phyloP scores from a whole-genome alignment of 1,140 invertebrate genomes.

The Nasonia vitripennis region DNA sequence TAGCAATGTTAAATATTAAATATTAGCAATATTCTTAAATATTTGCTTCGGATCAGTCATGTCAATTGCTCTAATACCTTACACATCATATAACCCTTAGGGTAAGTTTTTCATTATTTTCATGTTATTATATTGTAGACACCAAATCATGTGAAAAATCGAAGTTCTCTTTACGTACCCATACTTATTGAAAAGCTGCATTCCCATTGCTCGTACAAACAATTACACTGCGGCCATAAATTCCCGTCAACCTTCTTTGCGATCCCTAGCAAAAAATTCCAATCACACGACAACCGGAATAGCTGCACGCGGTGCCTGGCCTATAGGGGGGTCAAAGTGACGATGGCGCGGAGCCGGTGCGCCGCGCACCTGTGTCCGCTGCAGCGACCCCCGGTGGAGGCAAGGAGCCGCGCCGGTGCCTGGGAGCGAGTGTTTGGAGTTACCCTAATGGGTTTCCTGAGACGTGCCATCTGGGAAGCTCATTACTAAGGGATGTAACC shows the following conservation, averaged over 20 bases:
- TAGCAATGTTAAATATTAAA: too few species aligned
- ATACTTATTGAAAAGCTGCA: too few species aligned
- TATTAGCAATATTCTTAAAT: neutral
- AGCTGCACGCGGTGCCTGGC: neutral
- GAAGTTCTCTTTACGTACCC: too few species aligned
- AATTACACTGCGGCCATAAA: too few species aligned
- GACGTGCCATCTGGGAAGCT: slow-evolving; percentile 72
- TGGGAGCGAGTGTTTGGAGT: slow-evolving; percentile 64
- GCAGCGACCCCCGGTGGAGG: neutral
- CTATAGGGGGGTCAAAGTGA: neutral
- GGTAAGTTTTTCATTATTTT: too few species aligned
- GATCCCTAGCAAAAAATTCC: neutral
- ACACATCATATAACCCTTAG: too few species aligned
- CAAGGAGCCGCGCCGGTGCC: neutral
- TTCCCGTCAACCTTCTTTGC: too few species aligned
- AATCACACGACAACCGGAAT: neutral
- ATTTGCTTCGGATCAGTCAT: too few species aligned
- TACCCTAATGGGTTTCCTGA: slow-evolving; percentile 72
- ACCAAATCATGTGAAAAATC: too few species aligned
- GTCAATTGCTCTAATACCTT: too few species aligned
- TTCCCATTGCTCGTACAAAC: too few species aligned
- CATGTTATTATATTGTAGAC: too few species aligned
- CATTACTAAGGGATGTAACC: slow-evolving; percentile 74
- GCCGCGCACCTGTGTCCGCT: neutral
- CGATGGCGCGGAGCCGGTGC: neutral